Conservation (phyloP, 2,113 vertebrate species). For the Microcebus lehilahytsara region DNA sequence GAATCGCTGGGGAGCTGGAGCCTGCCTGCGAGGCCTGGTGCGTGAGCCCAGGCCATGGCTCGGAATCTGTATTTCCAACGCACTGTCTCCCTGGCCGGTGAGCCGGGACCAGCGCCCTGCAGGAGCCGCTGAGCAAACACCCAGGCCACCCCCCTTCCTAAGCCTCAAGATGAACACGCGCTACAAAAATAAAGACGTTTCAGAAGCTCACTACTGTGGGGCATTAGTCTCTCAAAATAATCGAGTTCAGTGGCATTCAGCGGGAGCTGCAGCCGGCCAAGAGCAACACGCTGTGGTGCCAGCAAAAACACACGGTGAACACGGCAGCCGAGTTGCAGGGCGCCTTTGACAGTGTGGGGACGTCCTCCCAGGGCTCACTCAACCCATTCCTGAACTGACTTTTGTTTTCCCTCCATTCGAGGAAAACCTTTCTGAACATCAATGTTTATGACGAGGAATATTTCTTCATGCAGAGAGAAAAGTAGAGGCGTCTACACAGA, state of each 20-base stretch:
- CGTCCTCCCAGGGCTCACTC: not conserved
- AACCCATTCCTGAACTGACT: not conserved
- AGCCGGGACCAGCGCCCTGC: not conserved
- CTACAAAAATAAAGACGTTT: slow-evolving; percentile 24
- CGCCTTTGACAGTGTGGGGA: not conserved
- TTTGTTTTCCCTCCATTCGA: not conserved
- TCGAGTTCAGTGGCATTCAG: not conserved
- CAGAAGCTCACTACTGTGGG: not conserved
- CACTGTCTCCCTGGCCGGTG: not conserved
- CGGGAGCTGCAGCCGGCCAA: not conserved
- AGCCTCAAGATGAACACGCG: not conserved
- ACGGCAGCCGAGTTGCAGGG: not conserved
- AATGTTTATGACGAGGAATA: not conserved
- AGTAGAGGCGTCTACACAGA: not conserved
- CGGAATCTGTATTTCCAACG: rapidly evolving
- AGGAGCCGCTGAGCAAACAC: not conserved
- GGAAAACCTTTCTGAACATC: not conserved
- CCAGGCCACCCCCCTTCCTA: not conserved
- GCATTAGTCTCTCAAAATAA: not conserved
- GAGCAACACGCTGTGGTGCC: not conserved
- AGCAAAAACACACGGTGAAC: not conserved
- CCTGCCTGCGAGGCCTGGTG: not conserved
- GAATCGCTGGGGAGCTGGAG: not conserved
- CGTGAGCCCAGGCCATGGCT: rapidly evolving
- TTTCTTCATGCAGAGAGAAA: not conserved